A percentile compares a stretch with the other conserved stretches of the same genome.
Evolutionary conservation across 23 tunicate genomes (phyloP).

Genomic region (Ascidia mentula): DNA sequence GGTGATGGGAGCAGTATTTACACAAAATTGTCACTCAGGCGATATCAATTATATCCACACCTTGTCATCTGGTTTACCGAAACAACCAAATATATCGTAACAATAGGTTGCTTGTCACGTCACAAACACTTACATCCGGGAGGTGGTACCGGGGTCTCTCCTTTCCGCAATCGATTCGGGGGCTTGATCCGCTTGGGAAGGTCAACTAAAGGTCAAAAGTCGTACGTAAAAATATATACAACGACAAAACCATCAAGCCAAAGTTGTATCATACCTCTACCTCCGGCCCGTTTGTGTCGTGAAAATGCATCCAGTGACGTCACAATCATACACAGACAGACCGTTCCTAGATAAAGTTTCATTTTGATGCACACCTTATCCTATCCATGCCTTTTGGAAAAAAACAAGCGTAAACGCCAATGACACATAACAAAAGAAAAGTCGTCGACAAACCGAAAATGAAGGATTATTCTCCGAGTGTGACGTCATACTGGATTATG

Average conservation of each 20-base stretch:
- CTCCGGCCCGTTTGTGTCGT: background rate
- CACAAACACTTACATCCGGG: constrained; percentile 49
- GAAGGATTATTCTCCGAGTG: background rate
- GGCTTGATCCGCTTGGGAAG: constrained; percentile 13
- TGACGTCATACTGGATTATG: constrained; percentile 3
- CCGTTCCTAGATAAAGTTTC: background rate
- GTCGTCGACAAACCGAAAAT: background rate
- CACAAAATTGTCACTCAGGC: no score
- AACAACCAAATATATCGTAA: background rate
- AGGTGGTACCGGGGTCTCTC: constrained; percentile 28
- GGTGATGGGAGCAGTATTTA: no score
- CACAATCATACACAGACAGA: background rate
- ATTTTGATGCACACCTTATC: background rate
- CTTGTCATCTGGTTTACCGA: no score
- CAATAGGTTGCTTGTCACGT: background rate
- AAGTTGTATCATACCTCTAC: background rate
- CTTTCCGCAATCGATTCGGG: constrained; percentile 10
- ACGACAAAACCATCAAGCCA: no score
- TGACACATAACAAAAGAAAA: background rate
- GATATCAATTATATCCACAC: no score
- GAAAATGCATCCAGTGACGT: background rate
- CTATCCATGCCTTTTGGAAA: background rate
- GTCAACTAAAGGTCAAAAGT: constrained; percentile 2
- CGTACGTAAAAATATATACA: no score
- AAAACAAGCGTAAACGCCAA: background rate